Base-by-base conservation (phyloP, 2,797 vertebrate species). In the Acrossocheilus fasciatus region DNA sequence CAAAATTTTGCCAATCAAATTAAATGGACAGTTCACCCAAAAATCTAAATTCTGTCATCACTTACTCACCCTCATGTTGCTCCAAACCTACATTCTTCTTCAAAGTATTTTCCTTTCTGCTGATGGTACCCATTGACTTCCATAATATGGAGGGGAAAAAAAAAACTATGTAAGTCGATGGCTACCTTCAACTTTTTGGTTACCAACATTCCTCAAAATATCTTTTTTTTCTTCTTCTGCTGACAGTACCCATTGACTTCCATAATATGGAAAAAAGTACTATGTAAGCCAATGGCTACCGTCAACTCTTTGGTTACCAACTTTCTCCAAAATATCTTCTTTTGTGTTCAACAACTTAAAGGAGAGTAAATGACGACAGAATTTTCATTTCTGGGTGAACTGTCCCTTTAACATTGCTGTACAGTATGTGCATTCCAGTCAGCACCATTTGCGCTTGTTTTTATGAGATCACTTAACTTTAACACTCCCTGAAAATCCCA, bases 401-500 rank as follows among this genome's bases (percentile, higher is more conserved):
- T 14, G 14, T 34, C 62, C 0, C 26, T 34, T 66, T 34, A 66
- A 66, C 26, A 15, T 12, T 17, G 26, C 59, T 26, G n/a, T 64
- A 6, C 11, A 30, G 3, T 69, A 43, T 5, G 2, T 14, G 39
- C 11, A 14, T 15, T 45, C n/a, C 41, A 2, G 18, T 39, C 18
- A 41, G 68, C 18, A 12, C 4, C 9, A 7, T 14, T 15, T 26
- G 41, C 15, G 23, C 23, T 73, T 15, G 70, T 26, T 73, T 72
- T 50, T 75, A 26, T 4, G 43, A 47, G 12, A 74, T 47, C 3
- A 15, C 14, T 30, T 47, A 26, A 30, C 75, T 77, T 41, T 12
- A 18, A 34, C 68, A n/a, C 7, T 36, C 79, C 59, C 36, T 30
- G 11, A 45, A 39, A 43, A 23, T 62, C 85, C 87, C 89, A n/a